phyloP scores from a whole-genome alignment of 2,113 vertebrate genomes.

The Gasterosteus nipponicus region DNA sequence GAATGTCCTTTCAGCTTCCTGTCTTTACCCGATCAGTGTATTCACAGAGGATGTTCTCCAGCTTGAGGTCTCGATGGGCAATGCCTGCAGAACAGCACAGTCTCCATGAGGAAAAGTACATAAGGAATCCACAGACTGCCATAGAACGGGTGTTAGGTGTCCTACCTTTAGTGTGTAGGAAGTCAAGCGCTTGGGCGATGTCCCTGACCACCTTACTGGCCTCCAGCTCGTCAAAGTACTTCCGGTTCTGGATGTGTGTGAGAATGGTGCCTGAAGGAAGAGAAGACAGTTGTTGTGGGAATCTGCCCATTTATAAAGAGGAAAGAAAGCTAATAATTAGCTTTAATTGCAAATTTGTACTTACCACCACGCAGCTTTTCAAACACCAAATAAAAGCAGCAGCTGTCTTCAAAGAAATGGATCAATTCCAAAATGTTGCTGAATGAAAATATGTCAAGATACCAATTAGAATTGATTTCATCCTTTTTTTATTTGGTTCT shows the following conservation, averaged over 20 bases:
- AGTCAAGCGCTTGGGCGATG: slow-evolving; percentile 92
- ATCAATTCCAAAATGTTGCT: slow-evolving; percentile 97
- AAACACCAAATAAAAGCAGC: slow-evolving; percentile 96
- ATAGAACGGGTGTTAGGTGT: neutral
- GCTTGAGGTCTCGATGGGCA: slow-evolving; percentile 95
- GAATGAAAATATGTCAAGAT: slow-evolving; percentile 21
- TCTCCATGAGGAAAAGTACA: slow-evolving; percentile 30
- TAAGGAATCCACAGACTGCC: neutral
- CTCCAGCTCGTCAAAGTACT: slow-evolving; percentile 95
- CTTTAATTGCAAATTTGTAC: slow-evolving; percentile 3
- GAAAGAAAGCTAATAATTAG: neutral
- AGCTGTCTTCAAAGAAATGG: slow-evolving; percentile 95
- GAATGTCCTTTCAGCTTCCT: neutral
- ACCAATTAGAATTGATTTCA: slow-evolving; percentile 14
- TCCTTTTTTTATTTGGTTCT: neutral
- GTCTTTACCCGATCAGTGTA: slow-evolving; percentile 87
- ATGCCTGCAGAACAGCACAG: slow-evolving; percentile 82
- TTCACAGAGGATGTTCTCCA: slow-evolving; percentile 97
- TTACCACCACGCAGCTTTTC: slow-evolving; percentile 96
- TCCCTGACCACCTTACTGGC: slow-evolving; percentile 94
- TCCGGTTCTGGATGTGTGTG: slow-evolving; percentile 92
- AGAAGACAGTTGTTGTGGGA: neutral
- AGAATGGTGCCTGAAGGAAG: slow-evolving; percentile 89
- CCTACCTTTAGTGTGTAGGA: slow-evolving; percentile 95
- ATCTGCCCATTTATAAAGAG: neutral